Conservation (phyloP, 2,113 vertebrate species). For the Ptychochromis oligacanthus region DNA sequence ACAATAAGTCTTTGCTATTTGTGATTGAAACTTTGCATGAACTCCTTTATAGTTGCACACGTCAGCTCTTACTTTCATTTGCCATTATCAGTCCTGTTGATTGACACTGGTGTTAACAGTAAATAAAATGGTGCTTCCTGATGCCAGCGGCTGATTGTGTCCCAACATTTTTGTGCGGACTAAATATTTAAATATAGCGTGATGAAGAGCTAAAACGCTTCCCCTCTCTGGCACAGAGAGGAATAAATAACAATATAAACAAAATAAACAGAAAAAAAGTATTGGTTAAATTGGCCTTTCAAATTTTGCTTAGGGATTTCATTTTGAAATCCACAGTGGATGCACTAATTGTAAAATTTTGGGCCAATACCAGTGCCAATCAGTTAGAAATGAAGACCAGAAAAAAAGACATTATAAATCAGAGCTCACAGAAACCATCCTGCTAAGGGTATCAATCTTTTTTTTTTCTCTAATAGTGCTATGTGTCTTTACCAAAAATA, state of each 20-base stretch:
- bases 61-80: not conserved
- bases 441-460: slow-evolving; percentile 20
- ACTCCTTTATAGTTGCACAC: not conserved
- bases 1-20: not conserved
- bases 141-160: not conserved
- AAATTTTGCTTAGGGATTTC: not conserved
- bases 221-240: not conserved
- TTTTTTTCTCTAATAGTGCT: slow-evolving; percentile 61
- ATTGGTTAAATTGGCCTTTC: not conserved
- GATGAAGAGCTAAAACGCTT: not conserved
- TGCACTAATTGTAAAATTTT: not conserved
- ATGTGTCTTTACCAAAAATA: slow-evolving; percentile 74
- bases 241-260: slow-evolving; percentile 2
- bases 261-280: not conserved
- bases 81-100: not conserved
- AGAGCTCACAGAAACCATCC: slow-evolving; percentile 10
- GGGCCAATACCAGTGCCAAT: not conserved
- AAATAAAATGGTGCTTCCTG: rapidly evolving
- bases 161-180: not conserved
- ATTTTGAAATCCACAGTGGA: not conserved
- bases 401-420: slow-evolving; percentile 26
- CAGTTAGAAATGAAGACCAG: not conserved
- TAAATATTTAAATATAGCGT: not conserved
- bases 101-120: not conserved
- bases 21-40: not conserved